Evolutionary conservation across 2,888 invertebrate genomes (phyloP).

Genomic region (Prenolepis imparis): DNA sequence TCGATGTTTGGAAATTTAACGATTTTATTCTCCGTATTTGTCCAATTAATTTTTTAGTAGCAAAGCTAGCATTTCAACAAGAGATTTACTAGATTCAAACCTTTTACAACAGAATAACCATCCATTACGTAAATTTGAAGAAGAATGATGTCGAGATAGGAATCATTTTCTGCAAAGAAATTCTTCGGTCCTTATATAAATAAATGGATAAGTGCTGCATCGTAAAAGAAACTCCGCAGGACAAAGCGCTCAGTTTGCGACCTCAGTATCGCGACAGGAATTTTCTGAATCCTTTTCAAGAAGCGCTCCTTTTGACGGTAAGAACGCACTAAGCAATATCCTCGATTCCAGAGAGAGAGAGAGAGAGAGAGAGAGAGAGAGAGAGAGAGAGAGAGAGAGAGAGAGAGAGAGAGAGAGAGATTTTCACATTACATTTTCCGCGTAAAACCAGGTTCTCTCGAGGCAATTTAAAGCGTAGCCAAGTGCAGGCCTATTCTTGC

Average conservation of each 20-base stretch:
- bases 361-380: neutral
- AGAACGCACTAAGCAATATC: slow-evolving; percentile 23
- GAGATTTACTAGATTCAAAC: neutral
- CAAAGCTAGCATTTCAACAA: neutral
- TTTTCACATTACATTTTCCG: slow-evolving; percentile 22
- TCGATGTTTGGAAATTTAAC: neutral
- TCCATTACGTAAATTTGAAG: slow-evolving; percentile 28
- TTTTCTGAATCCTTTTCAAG: slow-evolving; percentile 39
- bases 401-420: neutral
- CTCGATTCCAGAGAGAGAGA: slow-evolving; percentile 10
- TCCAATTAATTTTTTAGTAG: neutral
- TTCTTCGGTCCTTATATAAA: slow-evolving; percentile 29
- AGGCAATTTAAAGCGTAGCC: slow-evolving; percentile 51
- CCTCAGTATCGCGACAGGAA: slow-evolving; percentile 11
- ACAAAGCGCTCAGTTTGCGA: neutral
- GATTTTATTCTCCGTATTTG: neutral
- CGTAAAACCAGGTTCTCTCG: slow-evolving; percentile 38
- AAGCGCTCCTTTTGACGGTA: slow-evolving; percentile 15
- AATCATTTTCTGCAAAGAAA: slow-evolving; percentile 11
- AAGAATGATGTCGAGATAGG: slow-evolving; percentile 2
- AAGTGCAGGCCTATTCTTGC: slow-evolving; percentile 54
- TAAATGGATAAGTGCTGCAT: slow-evolving; percentile 33
- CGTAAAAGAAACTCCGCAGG: slow-evolving; percentile 14
- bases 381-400: neutral
- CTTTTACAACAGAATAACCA: neutral